phyloP scores from a whole-genome alignment of 2,797 vertebrate genomes.

The Typhlichthys subterraneus region DNA sequence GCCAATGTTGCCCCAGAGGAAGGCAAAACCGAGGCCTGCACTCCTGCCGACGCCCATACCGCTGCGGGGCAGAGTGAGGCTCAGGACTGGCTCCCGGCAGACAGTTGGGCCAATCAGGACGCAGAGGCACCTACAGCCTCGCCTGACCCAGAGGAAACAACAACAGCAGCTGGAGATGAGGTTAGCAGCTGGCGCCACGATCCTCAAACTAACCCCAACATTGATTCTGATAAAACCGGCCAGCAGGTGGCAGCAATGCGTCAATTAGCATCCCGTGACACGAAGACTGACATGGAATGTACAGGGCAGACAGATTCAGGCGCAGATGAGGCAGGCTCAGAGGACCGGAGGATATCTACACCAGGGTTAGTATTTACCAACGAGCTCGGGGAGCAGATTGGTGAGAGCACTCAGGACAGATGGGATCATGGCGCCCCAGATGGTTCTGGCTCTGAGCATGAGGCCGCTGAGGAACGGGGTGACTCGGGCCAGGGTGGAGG shows the following conservation, averaged over 20 bases:
- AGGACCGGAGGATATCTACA: constrained; percentile 60
- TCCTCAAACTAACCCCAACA: constrained; percentile 60
- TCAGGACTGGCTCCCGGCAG: constrained; percentile 64
- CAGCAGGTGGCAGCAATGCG: constrained; percentile 25
- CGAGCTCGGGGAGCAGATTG: constrained; percentile 71
- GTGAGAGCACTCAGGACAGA: constrained; percentile 45
- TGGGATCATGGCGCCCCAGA: constrained; percentile 52
- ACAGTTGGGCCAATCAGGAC: constrained; percentile 46
- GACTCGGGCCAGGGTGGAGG: constrained; percentile 63
- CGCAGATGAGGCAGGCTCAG: constrained; percentile 17
- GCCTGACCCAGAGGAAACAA: constrained; percentile 29
- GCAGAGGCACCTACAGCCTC: constrained; percentile 49
- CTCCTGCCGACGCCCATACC: constrained; percentile 56
- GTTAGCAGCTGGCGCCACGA: constrained; percentile 73
- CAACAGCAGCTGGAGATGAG: constrained; percentile 59
- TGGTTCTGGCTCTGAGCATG: constrained; percentile 72
- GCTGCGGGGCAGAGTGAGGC: constrained; percentile 54
- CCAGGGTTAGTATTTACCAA: constrained; percentile 77
- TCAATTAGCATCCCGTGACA: constrained; percentile 24
- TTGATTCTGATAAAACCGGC: constrained; percentile 54
- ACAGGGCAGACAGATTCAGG: constrained; percentile 20
- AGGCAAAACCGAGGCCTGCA: constrained; percentile 31
- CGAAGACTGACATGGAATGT: constrained; percentile 24
- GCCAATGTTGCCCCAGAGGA: constrained; percentile 40
- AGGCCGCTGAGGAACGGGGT: constrained; percentile 77